Evolutionary conservation across 2,113 vertebrate genomes (phyloP).

Genomic region (Trematomus loennbergii): DNA sequence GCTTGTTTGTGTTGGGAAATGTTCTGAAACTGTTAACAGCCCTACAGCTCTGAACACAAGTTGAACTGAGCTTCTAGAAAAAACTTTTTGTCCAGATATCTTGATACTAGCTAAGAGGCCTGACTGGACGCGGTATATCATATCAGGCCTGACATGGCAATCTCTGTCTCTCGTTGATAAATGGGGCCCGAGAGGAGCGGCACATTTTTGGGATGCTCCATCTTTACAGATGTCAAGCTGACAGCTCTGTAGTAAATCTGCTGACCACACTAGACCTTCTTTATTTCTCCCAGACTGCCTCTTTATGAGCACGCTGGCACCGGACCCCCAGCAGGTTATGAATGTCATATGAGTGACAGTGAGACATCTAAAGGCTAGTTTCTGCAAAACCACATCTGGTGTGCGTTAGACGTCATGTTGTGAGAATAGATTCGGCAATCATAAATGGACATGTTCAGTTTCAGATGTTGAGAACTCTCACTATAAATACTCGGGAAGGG

Average conservation of each 20-base stretch:
- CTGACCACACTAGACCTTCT: slow-evolving; percentile 24
- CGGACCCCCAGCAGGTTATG: slow-evolving; percentile 8
- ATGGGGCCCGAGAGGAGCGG: slow-evolving; percentile 27
- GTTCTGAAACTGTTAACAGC: slow-evolving; percentile 19
- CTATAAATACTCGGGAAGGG: not conserved
- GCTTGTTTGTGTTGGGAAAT: slow-evolving; percentile 51
- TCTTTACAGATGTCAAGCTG: slow-evolving; percentile 55
- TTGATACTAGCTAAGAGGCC: slow-evolving; percentile 44
- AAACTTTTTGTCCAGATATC: slow-evolving; percentile 34
- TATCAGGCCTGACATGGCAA: slow-evolving; percentile 34
- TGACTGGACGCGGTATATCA: slow-evolving; percentile 43
- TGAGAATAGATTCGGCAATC: not conserved
- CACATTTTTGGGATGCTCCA: slow-evolving; percentile 49
- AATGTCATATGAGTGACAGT: slow-evolving; percentile 32
- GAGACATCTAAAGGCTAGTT: slow-evolving; percentile 43
- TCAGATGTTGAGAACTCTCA: slow-evolving; percentile 5
- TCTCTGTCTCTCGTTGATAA: slow-evolving; percentile 50
- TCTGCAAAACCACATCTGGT: slow-evolving; percentile 48
- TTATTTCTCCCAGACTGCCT: slow-evolving; percentile 10
- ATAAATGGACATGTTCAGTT: slow-evolving; percentile 23
- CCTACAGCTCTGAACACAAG: slow-evolving; percentile 13
- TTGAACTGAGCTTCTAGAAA: slow-evolving; percentile 15
- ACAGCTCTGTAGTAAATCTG: slow-evolving; percentile 53
- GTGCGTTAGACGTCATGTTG: slow-evolving; percentile 1
- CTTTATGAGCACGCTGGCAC: slow-evolving; percentile 14